phyloP scores from a whole-genome alignment of 2,797 vertebrate species.

The Ceryle rudis region DNA sequence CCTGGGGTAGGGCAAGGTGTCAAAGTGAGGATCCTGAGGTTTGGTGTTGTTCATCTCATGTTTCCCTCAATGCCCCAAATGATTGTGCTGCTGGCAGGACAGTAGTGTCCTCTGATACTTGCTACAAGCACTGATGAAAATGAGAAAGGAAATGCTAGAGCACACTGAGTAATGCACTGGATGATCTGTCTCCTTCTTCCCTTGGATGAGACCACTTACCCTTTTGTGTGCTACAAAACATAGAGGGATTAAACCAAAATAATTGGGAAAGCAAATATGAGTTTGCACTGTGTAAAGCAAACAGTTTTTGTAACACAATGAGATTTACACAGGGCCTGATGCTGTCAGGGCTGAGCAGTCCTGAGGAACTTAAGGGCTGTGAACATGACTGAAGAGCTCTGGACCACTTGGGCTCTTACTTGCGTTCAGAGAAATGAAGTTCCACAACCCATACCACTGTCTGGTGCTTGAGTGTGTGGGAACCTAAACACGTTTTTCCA shows the following conservation, averaged over 20 bases:
- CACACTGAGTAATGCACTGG: neutral
- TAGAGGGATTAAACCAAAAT: constrained; percentile 27
- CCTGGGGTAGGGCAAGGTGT: neutral
- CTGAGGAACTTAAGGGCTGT: neutral
- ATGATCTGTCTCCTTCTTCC: neutral
- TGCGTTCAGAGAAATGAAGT: neutral
- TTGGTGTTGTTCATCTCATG: neutral
- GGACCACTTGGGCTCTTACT: neutral
- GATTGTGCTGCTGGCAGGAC: neutral
- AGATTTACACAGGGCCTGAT: constrained; percentile 16
- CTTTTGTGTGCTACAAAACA: constrained; percentile 43
- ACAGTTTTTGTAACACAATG: constrained; percentile 2
- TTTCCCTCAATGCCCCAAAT: neutral
- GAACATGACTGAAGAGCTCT: neutral
- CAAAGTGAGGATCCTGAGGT: constrained; percentile 26
- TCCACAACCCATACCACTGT: neutral
- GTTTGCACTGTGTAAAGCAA: constrained; percentile 11
- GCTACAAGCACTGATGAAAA: neutral
- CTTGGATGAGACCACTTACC: constrained; percentile 7
- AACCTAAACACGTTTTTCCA: neutral
- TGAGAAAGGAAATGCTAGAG: neutral
- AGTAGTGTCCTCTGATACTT: neutral
- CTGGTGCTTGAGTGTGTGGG: neutral
- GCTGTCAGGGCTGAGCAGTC: neutral
- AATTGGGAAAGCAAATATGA: neutral